These are phyloP conservation scores for Vulpes lagopus DNA, from an alignment of 2,113 vertebrate genomes.

Conservation along the genomic window DNA sequence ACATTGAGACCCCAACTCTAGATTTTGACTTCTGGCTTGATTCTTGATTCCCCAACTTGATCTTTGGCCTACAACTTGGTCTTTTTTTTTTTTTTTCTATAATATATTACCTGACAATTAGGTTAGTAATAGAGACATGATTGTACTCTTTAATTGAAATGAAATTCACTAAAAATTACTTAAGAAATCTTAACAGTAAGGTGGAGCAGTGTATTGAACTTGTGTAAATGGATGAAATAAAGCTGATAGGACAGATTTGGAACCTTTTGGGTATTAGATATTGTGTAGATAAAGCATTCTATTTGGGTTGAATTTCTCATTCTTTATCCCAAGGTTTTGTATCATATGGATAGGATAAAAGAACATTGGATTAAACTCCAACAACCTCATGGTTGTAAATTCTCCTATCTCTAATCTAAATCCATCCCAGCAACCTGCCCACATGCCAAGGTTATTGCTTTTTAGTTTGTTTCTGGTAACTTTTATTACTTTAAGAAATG, in stretches of 20 bases:
- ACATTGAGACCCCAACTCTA: neutral
- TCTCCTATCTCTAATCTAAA: constrained; percentile 8
- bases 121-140: neutral
- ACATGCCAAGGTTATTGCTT: neutral
- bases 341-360: neutral
- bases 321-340: neutral
- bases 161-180: neutral
- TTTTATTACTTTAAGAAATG: constrained; percentile 62
- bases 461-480: constrained; percentile 34
- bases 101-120: neutral
- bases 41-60: constrained; percentile 39
- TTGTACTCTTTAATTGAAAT: neutral
- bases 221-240: neutral
- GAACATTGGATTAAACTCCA: neutral
- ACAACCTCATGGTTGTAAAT: neutral
- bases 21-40: neutral
- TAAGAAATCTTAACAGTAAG: neutral
- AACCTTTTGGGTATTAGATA: neutral
- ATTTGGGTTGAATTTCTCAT: constrained; percentile 8
- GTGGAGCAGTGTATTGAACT: neutral
- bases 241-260: neutral
- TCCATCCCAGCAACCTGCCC: neutral
- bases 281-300: constrained; percentile 5
- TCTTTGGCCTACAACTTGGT: neutral
- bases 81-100: neutral